Base-by-base conservation (phyloP, 2,113 vertebrate genomes). In the Prietella phreatophila region DNA sequence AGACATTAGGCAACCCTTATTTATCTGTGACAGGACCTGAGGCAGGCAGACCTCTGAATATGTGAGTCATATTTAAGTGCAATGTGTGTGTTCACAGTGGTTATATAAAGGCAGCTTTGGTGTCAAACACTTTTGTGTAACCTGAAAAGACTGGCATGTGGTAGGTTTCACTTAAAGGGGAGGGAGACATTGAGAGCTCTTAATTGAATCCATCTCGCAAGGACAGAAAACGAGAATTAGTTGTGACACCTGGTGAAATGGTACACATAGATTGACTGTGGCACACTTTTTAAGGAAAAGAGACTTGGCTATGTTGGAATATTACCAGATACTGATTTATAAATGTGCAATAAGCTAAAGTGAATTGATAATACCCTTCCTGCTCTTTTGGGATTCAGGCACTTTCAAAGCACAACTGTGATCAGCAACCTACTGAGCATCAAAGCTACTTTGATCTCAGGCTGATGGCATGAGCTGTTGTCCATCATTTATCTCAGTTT, bases 61-160 rank as follows among this genome's bases (percentile, higher is more conserved):
- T 53, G 22, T 84, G 82, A 65, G 58, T 76, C 39, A 84, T 67
- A 61, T 30, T 53, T 27, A 79, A 78, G 42, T 75, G 82, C 65
- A 76, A 75, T 25, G 33, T 76, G 81, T 83, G 78, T 83, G 75
- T 84, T 79, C 39, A 84, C 71, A 60, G 55, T 30, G 22, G 11
- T 84, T 88, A 80, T 85, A 82, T 87, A 73, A 61, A 89, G 82
- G 78, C 82, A 75, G 76, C 86, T 85, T 76, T 87, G 39, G 58
- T 82, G 60, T 84, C 71, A 84, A 55, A 42, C 56, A 79, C 17
- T 84, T 83, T 88, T 84, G 56, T 87, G 55, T 60, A 36, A 61
- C 19, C 1, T 67, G 20, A 83, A 88, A 84, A 78, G 82, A 84
- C 60, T 88, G 58, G 71, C 87, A 88, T 76, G 60, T 88, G 65